Evolutionary conservation across 2,888 invertebrate species (phyloP).

Genomic region (Meteorus colon): DNA sequence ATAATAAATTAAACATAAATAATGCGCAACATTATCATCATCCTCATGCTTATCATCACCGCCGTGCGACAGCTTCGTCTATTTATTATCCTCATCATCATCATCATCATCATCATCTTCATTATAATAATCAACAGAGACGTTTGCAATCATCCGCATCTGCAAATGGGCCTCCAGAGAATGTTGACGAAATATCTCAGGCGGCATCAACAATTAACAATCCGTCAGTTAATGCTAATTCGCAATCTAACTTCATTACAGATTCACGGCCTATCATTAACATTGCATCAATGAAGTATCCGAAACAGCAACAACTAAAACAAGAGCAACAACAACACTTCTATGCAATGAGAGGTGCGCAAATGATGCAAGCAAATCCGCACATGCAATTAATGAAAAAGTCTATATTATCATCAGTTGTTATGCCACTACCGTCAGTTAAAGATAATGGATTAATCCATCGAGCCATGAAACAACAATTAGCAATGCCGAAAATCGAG

Average conservation of each 20-base stretch:
- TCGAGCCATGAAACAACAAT: slow-evolving; percentile 29
- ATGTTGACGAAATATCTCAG: slow-evolving; percentile 26
- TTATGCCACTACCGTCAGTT: slow-evolving; percentile 13
- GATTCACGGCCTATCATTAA: slow-evolving; percentile 66
- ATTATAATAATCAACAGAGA: slow-evolving; percentile 44
- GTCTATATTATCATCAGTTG: slow-evolving; percentile 45
- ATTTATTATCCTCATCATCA: slow-evolving; percentile 34
- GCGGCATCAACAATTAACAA: slow-evolving; percentile 28
- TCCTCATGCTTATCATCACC: slow-evolving; percentile 15
- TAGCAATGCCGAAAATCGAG: slow-evolving; percentile 49
- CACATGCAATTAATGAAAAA: neutral
- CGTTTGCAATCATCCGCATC: slow-evolving; percentile 50
- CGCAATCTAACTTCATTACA: slow-evolving; percentile 70
- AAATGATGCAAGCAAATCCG: slow-evolving; percentile 1
- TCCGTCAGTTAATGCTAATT: slow-evolving; percentile 57
- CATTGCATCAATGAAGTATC: slow-evolving; percentile 61
- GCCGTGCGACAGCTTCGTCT: neutral
- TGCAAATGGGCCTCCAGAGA: slow-evolving; percentile 17
- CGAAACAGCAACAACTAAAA: slow-evolving; percentile 52
- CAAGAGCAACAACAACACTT: slow-evolving; percentile 47
- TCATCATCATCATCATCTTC: slow-evolving; percentile 38
- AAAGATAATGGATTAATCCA: slow-evolving; percentile 31
- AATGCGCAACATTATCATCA: neutral
- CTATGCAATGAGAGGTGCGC: slow-evolving; percentile 36
- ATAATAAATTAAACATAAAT: slow-evolving; percentile 3